phyloP scores from a whole-genome alignment of 2,113 vertebrate genomes.

The Caranx ignobilis region DNA sequence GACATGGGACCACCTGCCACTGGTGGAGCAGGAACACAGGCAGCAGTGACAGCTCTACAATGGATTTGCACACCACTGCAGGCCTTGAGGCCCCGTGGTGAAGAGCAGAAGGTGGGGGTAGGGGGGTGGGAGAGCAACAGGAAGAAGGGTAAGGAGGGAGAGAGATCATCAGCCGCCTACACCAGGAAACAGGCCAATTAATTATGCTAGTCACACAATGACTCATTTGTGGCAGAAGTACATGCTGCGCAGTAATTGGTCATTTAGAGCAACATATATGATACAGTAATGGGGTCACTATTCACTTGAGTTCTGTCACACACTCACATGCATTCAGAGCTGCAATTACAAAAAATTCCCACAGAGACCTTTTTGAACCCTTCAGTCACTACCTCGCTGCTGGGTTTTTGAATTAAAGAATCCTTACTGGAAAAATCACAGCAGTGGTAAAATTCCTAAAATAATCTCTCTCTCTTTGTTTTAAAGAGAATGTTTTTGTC shows the following conservation, averaged over 20 bases:
- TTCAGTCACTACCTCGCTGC: not conserved
- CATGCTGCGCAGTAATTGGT: constrained; percentile 47
- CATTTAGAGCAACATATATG: constrained; percentile 46
- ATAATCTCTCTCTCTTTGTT: not conserved
- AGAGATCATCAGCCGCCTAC: constrained; percentile 15
- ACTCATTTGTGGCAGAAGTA: constrained; percentile 33
- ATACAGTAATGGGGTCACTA: constrained; percentile 7
- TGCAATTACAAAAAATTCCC: not conserved
- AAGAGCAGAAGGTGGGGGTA: not conserved
- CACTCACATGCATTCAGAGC: not conserved
- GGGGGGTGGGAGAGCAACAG: not conserved
- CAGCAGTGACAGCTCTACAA: constrained; percentile 78
- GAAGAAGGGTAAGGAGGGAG: not conserved
- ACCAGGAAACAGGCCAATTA: constrained; percentile 39
- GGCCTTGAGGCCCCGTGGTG: constrained; percentile 53
- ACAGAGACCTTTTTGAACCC: not conserved
- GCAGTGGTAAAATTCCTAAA: not conserved
- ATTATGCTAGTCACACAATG: constrained; percentile 54
- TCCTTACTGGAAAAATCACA: not conserved
- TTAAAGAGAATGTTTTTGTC: not conserved
- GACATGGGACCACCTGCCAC: constrained; percentile 80
- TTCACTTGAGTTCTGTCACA: constrained; percentile 3
- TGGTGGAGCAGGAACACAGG: constrained; percentile 69
- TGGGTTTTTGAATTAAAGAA: not conserved
- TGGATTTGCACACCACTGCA: constrained; percentile 63